Evolutionary conservation across 2,113 vertebrate genomes (phyloP).

Genomic region (Trichechus manatus): DNA sequence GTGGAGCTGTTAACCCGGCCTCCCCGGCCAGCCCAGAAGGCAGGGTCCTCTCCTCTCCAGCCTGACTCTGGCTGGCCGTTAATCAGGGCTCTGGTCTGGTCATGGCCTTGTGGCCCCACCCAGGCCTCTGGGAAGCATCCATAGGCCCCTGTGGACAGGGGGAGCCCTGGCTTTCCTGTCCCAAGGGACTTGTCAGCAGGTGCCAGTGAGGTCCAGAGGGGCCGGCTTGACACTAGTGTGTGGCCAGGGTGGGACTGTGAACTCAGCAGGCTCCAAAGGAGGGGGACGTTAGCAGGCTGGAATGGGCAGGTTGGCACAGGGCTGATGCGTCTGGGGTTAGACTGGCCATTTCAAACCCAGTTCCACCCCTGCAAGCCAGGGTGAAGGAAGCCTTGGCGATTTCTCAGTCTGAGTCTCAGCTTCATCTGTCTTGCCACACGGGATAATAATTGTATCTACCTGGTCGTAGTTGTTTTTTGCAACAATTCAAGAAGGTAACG

Average conservation of each 20-base stretch:
- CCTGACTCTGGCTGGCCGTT: too few relatives aligned
- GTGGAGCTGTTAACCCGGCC: too few relatives aligned
- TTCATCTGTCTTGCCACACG: neutral
- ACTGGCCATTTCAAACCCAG: neutral
- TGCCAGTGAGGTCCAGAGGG: neutral
- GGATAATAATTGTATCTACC: neutral
- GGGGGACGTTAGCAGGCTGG: neutral
- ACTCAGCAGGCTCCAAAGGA: neutral
- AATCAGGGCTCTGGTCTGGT: neutral
- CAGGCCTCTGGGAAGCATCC: neutral
- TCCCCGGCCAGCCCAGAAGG: neutral
- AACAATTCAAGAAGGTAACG: neutral
- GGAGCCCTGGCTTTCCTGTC: neutral
- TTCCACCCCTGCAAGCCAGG: neutral
- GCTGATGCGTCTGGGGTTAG: neutral
- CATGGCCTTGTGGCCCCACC: neutral
- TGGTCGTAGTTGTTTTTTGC: neutral
- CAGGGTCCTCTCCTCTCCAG: neutral
- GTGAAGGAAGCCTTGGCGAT: neutral
- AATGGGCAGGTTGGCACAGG: neutral
- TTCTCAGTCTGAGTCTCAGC: neutral
- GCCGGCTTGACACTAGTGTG: too few relatives aligned
- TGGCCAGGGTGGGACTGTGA: neutral
- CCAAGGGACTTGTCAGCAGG: neutral
- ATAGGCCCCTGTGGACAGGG: rapidly evolving